Evolutionary conservation across 2,113 vertebrate genomes (phyloP).

Genomic region (Sebastes fasciatus): DNA sequence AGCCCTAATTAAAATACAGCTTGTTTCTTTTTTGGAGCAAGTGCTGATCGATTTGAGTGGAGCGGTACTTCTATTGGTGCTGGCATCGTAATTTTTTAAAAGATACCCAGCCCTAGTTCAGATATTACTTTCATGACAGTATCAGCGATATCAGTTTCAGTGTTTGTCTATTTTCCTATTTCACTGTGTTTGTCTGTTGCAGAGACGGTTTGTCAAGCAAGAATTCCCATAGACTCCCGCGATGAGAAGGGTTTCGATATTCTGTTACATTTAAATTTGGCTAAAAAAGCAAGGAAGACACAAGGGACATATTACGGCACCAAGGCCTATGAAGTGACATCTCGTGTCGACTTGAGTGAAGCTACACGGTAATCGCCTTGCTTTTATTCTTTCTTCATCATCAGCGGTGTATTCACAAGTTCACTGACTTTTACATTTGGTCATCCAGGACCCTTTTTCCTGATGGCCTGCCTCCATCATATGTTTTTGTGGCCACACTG

Average conservation of each 20-base stretch:
- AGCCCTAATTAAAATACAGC: too few species aligned
- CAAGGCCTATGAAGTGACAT: conserved; percentile 94
- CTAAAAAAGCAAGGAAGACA: conserved; percentile 93
- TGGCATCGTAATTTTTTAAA: too few species aligned
- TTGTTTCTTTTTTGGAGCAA: too few species aligned
- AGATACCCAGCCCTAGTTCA: not conserved
- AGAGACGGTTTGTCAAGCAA: conserved; percentile 96
- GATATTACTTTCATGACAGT: not conserved
- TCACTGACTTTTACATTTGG: conserved; percentile 29
- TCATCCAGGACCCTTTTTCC: conserved; percentile 91
- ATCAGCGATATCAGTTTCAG: not conserved
- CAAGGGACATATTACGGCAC: conserved; percentile 87
- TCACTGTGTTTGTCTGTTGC: conserved; percentile 39
- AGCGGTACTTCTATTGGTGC: too few species aligned
- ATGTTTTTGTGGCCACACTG: conserved; percentile 96
- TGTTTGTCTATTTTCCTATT: not conserved
- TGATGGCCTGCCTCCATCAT: conserved; percentile 96
- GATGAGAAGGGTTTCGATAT: conserved; percentile 99
- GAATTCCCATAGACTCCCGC: conserved; percentile 91
- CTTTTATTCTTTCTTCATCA: conserved; percentile 15
- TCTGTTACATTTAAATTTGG: conserved; percentile 91
- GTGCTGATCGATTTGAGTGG: too few species aligned
- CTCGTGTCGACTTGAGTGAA: conserved; percentile 90
- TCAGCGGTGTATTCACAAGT: not conserved
- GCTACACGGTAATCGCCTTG: conserved; percentile 87